A percentile compares a stretch with the other conserved stretches of the same genome.
These are phyloP conservation scores for Hyla sarda DNA, from an alignment of 2,113 vertebrate genomes.

Conservation along the genomic window DNA sequence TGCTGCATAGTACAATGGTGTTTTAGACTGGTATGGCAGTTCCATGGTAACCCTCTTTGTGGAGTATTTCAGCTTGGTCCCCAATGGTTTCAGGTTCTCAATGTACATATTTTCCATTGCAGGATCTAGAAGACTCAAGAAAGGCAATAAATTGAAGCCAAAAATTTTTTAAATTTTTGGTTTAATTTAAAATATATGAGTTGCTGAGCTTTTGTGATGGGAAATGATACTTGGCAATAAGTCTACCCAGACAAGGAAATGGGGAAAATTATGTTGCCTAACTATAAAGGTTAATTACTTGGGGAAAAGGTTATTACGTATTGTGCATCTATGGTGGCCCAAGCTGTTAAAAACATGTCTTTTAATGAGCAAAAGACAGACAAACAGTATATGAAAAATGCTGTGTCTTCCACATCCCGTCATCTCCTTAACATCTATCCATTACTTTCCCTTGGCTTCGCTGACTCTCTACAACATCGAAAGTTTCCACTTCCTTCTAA, in stretches of 20 bases:
- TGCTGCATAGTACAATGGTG: background rate
- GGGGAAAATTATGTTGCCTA: background rate
- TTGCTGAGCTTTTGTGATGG: background rate
- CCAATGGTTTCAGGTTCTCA: background rate
- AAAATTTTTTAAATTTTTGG: background rate
- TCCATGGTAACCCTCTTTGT: background rate
- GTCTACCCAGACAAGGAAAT: background rate
- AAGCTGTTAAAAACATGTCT: background rate
- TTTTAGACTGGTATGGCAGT: background rate
- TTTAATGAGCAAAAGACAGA: background rate
- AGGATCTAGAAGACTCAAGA: background rate
- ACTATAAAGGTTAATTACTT: background rate
- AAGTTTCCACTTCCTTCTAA: constrained; percentile 11
- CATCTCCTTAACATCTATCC: background rate
- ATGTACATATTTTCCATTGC: background rate
- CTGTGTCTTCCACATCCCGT: background rate
- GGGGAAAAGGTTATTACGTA: background rate
- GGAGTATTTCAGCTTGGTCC: background rate
- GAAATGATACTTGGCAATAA: background rate
- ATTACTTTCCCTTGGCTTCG: background rate
- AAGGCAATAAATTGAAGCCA: background rate
- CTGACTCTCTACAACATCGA: background rate
- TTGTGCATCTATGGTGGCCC: background rate
- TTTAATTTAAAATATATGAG: background rate
- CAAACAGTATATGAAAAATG: background rate